phyloP scores from a whole-genome alignment of 1,140 invertebrate species.

The Plutomurus gul region DNA sequence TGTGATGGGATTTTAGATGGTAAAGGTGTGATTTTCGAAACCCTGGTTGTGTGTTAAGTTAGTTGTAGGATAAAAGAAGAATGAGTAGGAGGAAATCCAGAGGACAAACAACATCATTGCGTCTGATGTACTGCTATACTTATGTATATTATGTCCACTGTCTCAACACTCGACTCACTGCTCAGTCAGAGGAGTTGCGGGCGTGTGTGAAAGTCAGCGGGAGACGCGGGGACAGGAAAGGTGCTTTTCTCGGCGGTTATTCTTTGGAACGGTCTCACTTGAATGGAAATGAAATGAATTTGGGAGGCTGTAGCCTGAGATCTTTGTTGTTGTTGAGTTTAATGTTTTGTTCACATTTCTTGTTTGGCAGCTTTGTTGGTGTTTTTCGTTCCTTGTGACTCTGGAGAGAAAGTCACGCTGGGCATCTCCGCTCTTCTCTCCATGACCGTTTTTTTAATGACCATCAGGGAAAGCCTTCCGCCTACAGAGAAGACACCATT shows the following conservation, averaged over 20 bases:
- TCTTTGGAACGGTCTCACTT: neutral
- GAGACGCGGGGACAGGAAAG: neutral
- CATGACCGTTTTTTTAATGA: slow-evolving; percentile 93
- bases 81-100: too few relatives aligned
- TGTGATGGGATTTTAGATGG: too few relatives aligned
- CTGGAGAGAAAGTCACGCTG: slow-evolving; percentile 78
- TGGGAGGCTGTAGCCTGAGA: neutral
- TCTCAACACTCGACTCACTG: too few relatives aligned
- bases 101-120: too few relatives aligned
- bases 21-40: too few relatives aligned
- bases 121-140: too few relatives aligned
- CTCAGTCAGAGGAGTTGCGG: too few relatives aligned
- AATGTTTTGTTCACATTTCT: neutral
- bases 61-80: too few relatives aligned
- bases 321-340: neutral
- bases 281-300: slow-evolving; percentile 1
- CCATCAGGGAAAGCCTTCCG: slow-evolving; percentile 86
- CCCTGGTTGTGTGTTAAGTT: too few relatives aligned
- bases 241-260: neutral
- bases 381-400: slow-evolving; percentile 90
- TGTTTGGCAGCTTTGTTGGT: slow-evolving; percentile 75
- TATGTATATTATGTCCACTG: too few relatives aligned
- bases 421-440: slow-evolving; percentile 87
- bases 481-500: slow-evolving; percentile 89
- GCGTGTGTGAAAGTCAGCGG: too few relatives aligned